Evolutionary conservation across 2,888 invertebrate genomes (phyloP).

Genomic region (Exocentrus adspersus): DNA sequence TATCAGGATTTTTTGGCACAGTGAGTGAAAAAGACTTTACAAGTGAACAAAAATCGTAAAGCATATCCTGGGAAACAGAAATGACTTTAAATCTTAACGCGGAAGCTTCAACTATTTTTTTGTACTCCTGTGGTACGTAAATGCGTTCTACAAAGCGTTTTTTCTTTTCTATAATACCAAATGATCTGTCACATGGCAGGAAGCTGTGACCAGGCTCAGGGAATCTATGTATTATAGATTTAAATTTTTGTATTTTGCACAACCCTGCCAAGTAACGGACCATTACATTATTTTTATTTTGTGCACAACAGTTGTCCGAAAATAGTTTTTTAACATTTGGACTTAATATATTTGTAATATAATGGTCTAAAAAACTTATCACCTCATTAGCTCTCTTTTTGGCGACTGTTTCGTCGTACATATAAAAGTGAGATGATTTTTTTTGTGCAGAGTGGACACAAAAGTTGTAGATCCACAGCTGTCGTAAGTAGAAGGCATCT

Average conservation of each 20-base stretch:
- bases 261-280: not conserved
- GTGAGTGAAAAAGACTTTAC: not conserved
- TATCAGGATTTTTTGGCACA: not conserved
- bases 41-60: too few relatives aligned
- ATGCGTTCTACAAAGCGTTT: too few relatives aligned
- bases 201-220: constrained; percentile 34
- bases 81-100: too few relatives aligned
- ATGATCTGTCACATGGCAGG: constrained; percentile 34
- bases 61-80: too few relatives aligned
- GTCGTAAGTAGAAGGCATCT: constrained; percentile 9
- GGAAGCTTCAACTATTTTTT: too few relatives aligned
- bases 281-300: not conserved
- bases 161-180: constrained; percentile 34
- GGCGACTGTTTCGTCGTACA: constrained; percentile 2
- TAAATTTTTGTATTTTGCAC: not conserved
- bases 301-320: not conserved
- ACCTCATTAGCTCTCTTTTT: constrained; percentile 15
- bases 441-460: constrained; percentile 20
- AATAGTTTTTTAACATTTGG: constrained; percentile 7
- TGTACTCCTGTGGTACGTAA: too few relatives aligned
- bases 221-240: constrained; percentile 8
- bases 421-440: constrained; percentile 1
- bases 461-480: constrained; percentile 21
- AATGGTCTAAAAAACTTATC: constrained; percentile 4
- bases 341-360: not conserved